Conservation (phyloP, 2,113 vertebrate genomes). For the Aphelocoma coerulescens region DNA sequence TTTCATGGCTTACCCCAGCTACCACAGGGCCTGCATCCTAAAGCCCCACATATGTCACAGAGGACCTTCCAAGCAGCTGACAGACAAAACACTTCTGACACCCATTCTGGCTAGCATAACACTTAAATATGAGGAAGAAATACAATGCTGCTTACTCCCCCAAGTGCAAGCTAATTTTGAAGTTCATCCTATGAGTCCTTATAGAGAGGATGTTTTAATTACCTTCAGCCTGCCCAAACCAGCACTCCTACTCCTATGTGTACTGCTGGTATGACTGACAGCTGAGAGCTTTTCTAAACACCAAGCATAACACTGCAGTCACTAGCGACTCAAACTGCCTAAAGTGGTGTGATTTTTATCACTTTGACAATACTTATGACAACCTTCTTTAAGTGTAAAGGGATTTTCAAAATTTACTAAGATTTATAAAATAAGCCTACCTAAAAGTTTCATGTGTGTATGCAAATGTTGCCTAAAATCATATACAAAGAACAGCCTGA, state of each 20-base stretch:
- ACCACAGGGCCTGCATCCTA: neutral
- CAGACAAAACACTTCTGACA: neutral
- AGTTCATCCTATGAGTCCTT: neutral
- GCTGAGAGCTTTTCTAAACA: constrained; percentile 37
- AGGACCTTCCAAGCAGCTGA: constrained; percentile 4
- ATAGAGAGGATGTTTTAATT: neutral
- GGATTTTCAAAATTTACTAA: neutral
- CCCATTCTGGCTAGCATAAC: neutral
- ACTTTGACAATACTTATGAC: constrained; percentile 29
- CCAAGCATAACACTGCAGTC: neutral
- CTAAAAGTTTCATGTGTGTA: neutral
- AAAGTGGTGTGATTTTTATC: constrained; percentile 27
- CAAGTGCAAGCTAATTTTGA: constrained; percentile 13
- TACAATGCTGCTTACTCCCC: neutral
- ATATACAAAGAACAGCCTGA: neutral
- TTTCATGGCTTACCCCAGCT: neutral
- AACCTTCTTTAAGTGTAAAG: constrained; percentile 2
- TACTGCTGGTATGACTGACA: neutral
- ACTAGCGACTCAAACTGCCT: neutral
- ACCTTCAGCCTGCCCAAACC: neutral
- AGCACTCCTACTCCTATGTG: neutral
- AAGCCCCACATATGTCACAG: neutral
- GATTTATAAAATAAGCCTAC: neutral
- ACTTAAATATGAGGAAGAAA: constrained; percentile 5
- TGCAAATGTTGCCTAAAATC: neutral